Conservation (phyloP, 2,797 vertebrate species). For the Lepus townsendii region DNA sequence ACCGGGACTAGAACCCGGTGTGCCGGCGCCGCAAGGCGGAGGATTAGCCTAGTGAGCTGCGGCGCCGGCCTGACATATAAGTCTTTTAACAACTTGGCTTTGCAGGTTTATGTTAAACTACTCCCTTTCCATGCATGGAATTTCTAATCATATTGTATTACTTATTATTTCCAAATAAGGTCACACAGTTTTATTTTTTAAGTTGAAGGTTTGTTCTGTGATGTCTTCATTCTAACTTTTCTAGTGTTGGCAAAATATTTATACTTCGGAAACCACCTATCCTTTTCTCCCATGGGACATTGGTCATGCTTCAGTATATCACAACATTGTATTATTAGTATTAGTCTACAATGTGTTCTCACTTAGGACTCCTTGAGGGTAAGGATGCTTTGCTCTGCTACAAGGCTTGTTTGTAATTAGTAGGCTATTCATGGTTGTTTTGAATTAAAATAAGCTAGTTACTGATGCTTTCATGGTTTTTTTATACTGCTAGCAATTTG, state of each 20-base stretch:
- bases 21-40: no score
- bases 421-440: slow-evolving; percentile 22
- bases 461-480: slow-evolving; percentile 9
- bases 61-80: not conserved
- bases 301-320: not conserved
- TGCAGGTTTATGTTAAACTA: not conserved
- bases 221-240: not conserved
- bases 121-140: not conserved
- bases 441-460: slow-evolving; percentile 49
- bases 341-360: not conserved
- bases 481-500: not conserved
- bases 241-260: slow-evolving; percentile 36
- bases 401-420: not conserved
- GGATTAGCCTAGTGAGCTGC: no score
- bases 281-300: not conserved
- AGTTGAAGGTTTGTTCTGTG: slow-evolving; percentile 2
- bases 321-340: not conserved
- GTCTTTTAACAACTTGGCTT: not conserved
- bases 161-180: slow-evolving; percentile 18
- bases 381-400: not conserved
- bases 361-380: not conserved
- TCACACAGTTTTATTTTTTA: not conserved
- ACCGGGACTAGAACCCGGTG: no score
- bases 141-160: slow-evolving; percentile 8
- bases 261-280: not conserved